Base-by-base conservation (phyloP, 2,113 vertebrate species). In the Tupaia chinensis region DNA sequence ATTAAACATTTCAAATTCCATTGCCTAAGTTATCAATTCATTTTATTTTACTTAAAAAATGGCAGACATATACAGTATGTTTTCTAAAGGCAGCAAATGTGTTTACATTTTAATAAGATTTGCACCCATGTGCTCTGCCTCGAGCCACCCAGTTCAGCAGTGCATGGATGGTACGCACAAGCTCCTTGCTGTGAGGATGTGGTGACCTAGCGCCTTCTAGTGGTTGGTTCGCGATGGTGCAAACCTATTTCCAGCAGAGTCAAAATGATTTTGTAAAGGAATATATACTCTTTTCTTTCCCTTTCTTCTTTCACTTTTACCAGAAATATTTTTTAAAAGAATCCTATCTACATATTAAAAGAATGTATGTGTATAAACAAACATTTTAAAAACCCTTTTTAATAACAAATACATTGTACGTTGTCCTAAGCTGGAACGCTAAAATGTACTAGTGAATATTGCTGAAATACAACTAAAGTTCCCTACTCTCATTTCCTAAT, bases 151-250 rank as follows among this genome's bases (percentile, higher is more conserved):
- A 58, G 11, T n/a, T 92, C 69, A 60, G 56, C 54, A 29, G 12
- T 56, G 34, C 10, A 0, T 9, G 27, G 1, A 68, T n/a, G 66
- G 10, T 11, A 60, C 7, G 1, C 1, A 27, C 1, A 63, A 65
- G 60, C 34, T 85, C n/a, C n/a, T 73, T 29, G 25, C 1, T 10
- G 29, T 4, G 8, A 93, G 77, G 76, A 77, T 25, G 29, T 93
- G 82, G 86, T 87, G 63, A 93, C 65, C 65, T 93, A 96, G 91
- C 56, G 95, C 54, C 93, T 83, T 94, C 94, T 96, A 81, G 86
- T 96, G 96, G 94, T 22, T 60, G 54, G 0, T 54, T n/a, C 4
- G 4, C 1, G 76, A 58, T 29, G 66, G 44, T 96, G 81, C 88
- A 82, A 56, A 27, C 4, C 15, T 78, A 60, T 79, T 96, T 76